Evolutionary conservation across 2,888 invertebrate genomes (phyloP).

Genomic region (Rhopalosiphum nymphaeae): DNA sequence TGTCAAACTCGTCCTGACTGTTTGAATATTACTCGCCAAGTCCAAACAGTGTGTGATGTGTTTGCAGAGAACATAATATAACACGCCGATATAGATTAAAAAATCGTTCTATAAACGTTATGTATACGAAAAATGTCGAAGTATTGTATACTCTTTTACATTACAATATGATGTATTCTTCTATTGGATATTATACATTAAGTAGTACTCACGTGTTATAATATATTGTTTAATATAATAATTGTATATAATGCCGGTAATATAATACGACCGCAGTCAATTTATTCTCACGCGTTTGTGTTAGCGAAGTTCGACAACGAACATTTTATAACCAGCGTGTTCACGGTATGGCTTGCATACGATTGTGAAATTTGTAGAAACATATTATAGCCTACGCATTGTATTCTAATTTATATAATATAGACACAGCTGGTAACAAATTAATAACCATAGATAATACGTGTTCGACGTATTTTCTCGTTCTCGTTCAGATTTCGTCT

Average conservation of each 20-base stretch:
- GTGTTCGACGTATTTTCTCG: background rate
- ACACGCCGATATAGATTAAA: background rate
- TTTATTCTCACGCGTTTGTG: background rate
- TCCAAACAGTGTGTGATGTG: background rate
- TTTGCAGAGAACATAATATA: too few species aligned
- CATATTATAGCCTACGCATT: background rate
- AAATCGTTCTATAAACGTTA: background rate
- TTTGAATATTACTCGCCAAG: background rate
- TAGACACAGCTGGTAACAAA: background rate
- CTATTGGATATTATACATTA: too few species aligned
- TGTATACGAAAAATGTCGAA: background rate
- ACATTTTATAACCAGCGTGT: background rate
- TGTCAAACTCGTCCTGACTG: background rate
- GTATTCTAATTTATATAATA: background rate
- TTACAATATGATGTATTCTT: too few species aligned
- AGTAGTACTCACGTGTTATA: background rate
- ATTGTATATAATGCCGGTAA: background rate
- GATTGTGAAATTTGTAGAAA: background rate
- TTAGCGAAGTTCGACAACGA: background rate
- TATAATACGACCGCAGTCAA: background rate
- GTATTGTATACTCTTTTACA: too few species aligned
- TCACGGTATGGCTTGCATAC: background rate
- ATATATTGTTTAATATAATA: background rate
- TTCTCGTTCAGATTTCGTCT: background rate
- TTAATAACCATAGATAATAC: too few species aligned